Evolutionary conservation across 64 coral and sea anemone species (phyloP).

Genomic region (Dendrophyllia cribrosa): DNA sequence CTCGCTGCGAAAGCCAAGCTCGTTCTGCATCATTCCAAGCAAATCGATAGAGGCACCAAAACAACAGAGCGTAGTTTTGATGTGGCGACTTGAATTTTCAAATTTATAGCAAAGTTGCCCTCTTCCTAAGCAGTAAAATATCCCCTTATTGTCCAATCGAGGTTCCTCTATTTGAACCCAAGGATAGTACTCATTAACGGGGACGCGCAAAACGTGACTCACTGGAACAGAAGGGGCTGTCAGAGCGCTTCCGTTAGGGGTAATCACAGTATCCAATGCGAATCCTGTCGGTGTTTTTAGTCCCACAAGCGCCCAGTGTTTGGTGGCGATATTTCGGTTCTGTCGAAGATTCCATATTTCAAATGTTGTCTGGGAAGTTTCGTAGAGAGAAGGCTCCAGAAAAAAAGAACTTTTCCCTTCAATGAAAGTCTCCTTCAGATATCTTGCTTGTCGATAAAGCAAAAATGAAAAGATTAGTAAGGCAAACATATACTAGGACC

Average conservation of each 20-base stretch:
- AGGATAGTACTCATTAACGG: not conserved
- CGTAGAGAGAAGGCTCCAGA: not conserved
- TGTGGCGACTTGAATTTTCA: not conserved
- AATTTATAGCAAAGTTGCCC: slow-evolving; percentile 34
- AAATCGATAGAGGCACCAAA: slow-evolving; percentile 53
- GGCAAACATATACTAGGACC: no score
- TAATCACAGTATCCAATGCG: slow-evolving; percentile 26
- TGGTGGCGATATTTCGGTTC: not conserved
- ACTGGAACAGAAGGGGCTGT: not conserved
- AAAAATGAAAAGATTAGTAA: not conserved
- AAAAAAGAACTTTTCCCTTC: slow-evolving; percentile 2
- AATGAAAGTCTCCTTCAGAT: not conserved
- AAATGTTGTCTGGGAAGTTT: slow-evolving; percentile 17
- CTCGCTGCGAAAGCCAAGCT: slow-evolving; percentile 19
- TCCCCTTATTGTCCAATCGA: not conserved
- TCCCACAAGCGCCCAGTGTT: slow-evolving; percentile 28
- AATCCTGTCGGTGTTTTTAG: slow-evolving; percentile 36
- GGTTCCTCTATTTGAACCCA: slow-evolving; percentile 54
- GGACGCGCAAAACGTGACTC: slow-evolving; percentile 12
- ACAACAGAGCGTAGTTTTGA: slow-evolving; percentile 33
- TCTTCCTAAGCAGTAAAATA: not conserved
- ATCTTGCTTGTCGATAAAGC: not conserved
- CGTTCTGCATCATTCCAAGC: slow-evolving; percentile 46
- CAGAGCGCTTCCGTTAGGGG: not conserved
- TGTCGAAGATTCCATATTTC: slow-evolving; percentile 41